These are phyloP conservation scores for Steinernema scapterisci DNA, from an alignment of 2,888 invertebrate genomes.

Conservation along the genomic window DNA sequence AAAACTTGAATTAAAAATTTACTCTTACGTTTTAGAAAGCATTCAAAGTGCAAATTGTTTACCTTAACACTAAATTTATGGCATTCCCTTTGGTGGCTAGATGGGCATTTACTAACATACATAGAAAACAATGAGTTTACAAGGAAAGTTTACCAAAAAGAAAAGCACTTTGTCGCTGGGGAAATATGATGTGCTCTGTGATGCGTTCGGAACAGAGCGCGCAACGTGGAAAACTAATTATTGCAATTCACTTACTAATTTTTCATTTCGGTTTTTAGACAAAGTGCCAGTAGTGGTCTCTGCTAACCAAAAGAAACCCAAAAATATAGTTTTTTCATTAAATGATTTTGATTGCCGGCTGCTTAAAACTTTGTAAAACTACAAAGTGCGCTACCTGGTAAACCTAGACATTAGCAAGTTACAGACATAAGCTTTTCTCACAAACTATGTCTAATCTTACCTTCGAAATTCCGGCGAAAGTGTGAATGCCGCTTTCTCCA, in stretches of 20 bases:
- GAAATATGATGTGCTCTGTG: constrained; percentile 3
- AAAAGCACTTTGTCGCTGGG: background rate
- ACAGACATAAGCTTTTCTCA: background rate
- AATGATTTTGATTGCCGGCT: too few species aligned
- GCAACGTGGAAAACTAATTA: constrained; percentile 13
- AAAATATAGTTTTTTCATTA: too few species aligned
- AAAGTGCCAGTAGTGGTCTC: background rate
- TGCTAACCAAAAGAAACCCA: too few species aligned
- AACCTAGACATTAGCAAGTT: background rate
- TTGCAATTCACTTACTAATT: background rate
- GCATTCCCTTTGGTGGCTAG: too few species aligned
- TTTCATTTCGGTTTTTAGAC: background rate
- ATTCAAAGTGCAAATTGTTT: too few species aligned
- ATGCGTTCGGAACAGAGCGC: background rate
- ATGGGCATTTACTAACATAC: too few species aligned
- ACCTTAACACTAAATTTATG: too few species aligned
- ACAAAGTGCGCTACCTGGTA: background rate
- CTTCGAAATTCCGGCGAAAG: constrained; percentile 14
- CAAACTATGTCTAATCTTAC: background rate
- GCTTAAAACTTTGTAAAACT: background rate
- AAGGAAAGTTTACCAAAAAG: too few species aligned
- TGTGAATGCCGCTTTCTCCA: background rate
- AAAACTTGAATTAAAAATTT: too few species aligned
- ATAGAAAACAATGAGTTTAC: too few species aligned
- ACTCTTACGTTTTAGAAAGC: too few species aligned